Base-by-base conservation (phyloP, 2,113 vertebrate species). In the Elanus axillaris region DNA sequence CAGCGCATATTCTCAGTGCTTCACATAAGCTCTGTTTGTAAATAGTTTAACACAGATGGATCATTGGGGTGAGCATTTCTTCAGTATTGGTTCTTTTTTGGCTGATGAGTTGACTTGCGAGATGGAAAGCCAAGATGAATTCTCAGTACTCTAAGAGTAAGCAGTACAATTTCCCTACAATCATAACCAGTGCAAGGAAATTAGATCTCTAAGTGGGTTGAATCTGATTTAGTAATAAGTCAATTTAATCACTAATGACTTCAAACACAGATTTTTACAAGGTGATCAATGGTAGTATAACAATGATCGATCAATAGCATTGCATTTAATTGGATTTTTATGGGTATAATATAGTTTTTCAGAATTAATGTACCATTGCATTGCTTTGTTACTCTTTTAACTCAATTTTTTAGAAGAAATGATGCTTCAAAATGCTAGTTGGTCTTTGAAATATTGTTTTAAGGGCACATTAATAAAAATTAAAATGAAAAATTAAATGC, bases 251-350 rank as follows among this genome's bases (percentile, higher is more conserved):
- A 92, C 95, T 97, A 97, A 97, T 97, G 95, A 96, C 90, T 97
- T 97, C 86, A 98, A 80, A 96, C 71, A 4, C 67, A 91, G 93
- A 95, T 97, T 97, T 98, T 98, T 97, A 95, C 92, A 97, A 92
- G 86, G 87, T 95, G 97, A 88, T 98, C 94, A 55, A 94, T 97
- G 93, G 71, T 86, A 91, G 47, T 84, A 19, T 95, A 97, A 94
- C 81, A 87, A 74, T 95, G 93, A 97, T 98, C 38, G 43, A 76
- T 98, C 94, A 96, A 29, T 94, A 88, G 77, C 79, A 8, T 93
- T 94, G 69, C 53, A 6, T 96, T 94, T 97, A 98, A 98, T 97
- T 97, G 96, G 95, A 95, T 96, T 97, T 97, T 98, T 97, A 96
- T 95, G 96, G 78, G 29, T 82, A 62, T 97, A 91, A 93, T 97